Base-by-base conservation (phyloP, 2,797 vertebrate genomes). In the Gouania willdenowi region DNA sequence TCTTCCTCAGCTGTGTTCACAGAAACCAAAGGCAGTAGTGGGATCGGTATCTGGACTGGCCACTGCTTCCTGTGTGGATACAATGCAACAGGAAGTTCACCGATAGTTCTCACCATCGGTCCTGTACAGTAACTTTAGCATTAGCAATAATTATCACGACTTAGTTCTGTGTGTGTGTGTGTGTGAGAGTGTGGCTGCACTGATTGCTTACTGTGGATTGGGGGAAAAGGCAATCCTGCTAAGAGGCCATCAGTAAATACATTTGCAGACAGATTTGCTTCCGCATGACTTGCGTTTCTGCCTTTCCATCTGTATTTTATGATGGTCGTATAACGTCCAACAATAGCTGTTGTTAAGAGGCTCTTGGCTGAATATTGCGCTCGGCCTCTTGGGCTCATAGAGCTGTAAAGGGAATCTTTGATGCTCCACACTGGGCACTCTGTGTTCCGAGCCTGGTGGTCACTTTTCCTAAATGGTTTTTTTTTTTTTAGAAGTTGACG, bases 21-120 rank as follows among this genome's bases (percentile, higher is more conserved):
- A 44, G 61, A 66, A 67, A 61, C 48, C 60, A 36, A 56, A 53
- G 57, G 58, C 69, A 76, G 81, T 58, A 27, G 59, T 55, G 41
- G 72, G 69, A 79, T 81, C 76, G 56, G 63, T 91, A 90, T 91
- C 88, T 87, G 87, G 51, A 45, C 68, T 29, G 60, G 66, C 78
- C 86, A 90, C 87, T 67, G 65, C 82, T 89, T 91, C 89, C 89
- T 89, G 83, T 81, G 77, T 58, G 67, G 81, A 88, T 76, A 85
- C 86, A 84, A 82, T 82, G 78, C 63, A 66, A 75, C 75, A 87
- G 89, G 90, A 90, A 89, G 85, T 84, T 71, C 31, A 35, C 75
- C 84, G 83, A 87, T 84, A 88, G 83, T 64, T 48, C 24, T 34
- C 12, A 18, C 28, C 49, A 20, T 13, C n/a, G n/a, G n/a, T n/a